Base-by-base conservation (phyloP, 2,797 vertebrate genomes). In the Bufotes viridis region DNA sequence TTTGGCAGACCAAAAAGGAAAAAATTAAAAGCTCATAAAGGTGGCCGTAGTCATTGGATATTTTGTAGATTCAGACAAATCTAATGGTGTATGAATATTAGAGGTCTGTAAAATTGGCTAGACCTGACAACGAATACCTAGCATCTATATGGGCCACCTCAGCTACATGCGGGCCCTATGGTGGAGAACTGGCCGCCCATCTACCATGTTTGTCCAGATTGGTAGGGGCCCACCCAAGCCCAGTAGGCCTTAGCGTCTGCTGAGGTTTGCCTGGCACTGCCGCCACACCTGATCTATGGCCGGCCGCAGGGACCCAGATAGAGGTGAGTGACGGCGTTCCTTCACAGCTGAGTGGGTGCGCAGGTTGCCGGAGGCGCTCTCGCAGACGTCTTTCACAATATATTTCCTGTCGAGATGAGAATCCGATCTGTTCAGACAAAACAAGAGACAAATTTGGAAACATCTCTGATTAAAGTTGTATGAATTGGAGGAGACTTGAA, bases 381-480 rank as follows among this genome's bases (percentile, higher is more conserved):
- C 20, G 1, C 20, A 53, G 63, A 60, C 20, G 42, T 80, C 82
- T 85, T 65, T 29, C 61, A 78, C 85, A 85, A 49, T 86, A 65
- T 75, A 72, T 79, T 58, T 87, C 75, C 80, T 57, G 76, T 88
- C 42, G 60, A 81, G 69, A 76, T 85, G 85, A 82, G 90, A 90
- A 88, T 86, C 58, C 61, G 84, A 86, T 88, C 87, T 84, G 78
- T 79, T 60, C 0, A 65, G 6, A 90, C 65, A 60, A 90, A 89
- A 86, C 88, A 79, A 70, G 78, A 84, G 58, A 88, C 22, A 2
- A 84, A 82, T 91, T 90, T 93, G 91, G 91, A 22, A 88, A 78
- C 0, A 0, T 65, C 5, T 63, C 91, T 91, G 83, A 86, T 94
- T 78, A 94, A 94, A 92, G 13, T 92, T 94, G 94, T 29, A 94